phyloP scores from a whole-genome alignment of 1,140 invertebrate genomes.

The Drosophila prosaltans region DNA sequence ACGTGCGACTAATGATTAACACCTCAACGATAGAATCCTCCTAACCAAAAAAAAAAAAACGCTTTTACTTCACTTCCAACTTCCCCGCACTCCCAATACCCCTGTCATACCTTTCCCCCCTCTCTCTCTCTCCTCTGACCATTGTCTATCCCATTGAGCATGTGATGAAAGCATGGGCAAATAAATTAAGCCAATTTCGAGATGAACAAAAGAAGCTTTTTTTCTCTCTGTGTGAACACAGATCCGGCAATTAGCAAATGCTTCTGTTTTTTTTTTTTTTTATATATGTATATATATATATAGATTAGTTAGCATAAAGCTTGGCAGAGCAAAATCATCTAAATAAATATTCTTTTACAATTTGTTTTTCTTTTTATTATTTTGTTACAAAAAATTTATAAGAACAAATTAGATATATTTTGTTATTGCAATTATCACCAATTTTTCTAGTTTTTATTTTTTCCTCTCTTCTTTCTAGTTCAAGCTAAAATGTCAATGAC shows the following conservation, averaged over 20 bases:
- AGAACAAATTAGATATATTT: conserved; percentile 12
- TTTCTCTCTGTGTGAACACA: conserved; percentile 44
- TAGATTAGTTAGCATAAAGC: conserved; percentile 6
- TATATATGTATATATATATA: background rate
- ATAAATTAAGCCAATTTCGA: conserved; percentile 62
- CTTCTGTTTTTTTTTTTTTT: conserved; percentile 31
- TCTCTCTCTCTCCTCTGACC: background rate
- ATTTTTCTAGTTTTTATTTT: background rate
- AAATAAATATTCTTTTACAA: conserved; percentile 13
- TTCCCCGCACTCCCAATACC: background rate
- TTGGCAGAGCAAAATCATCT: conserved; percentile 3
- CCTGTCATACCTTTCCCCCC: background rate
- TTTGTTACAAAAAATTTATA: conserved; percentile 8
- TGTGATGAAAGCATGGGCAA: conserved; percentile 63
- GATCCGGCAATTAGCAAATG: conserved; percentile 40
- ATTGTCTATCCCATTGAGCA: conserved; percentile 27
- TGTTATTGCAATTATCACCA: conserved; percentile 51
- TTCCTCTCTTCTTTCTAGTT: conserved; percentile 57
- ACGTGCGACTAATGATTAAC: conserved; percentile 52
- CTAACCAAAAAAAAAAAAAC: conserved; percentile 1
- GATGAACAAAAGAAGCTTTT: conserved; percentile 50
- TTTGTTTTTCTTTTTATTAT: conserved; percentile 4
- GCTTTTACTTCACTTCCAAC: background rate
- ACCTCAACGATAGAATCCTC: conserved; percentile 41
- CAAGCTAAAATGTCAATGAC: conserved; percentile 76